Evolutionary conservation across 2,888 invertebrate genomes (phyloP).

Genomic region (Sepioteuthis lessoniana): DNA sequence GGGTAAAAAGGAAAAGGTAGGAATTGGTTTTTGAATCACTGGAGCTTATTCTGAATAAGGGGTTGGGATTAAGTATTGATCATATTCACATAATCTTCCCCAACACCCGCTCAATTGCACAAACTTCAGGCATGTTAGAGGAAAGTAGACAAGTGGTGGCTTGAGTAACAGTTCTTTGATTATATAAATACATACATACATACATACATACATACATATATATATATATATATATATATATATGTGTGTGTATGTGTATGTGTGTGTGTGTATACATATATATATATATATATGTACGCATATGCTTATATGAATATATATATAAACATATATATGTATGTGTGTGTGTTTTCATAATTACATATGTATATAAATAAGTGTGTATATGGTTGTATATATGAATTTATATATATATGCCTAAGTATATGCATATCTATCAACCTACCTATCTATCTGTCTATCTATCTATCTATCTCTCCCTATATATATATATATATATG

Average conservation of each 20-base stretch:
- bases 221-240: constrained; percentile 33
- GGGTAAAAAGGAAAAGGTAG: not conserved
- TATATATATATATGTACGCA: too few species aligned
- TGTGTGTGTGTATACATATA: too few species aligned
- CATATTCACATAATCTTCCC: not conserved
- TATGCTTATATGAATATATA: too few species aligned
- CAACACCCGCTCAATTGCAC: not conserved
- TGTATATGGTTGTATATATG: not conserved
- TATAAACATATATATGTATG: too few species aligned
- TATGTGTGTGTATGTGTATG: too few species aligned
- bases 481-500: too few species aligned
- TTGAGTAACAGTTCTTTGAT: not conserved
- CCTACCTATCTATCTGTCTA: too few species aligned
- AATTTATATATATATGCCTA: not conserved
- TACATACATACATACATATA: not conserved
- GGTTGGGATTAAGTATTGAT: not conserved
- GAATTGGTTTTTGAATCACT: not conserved
- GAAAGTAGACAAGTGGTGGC: not conserved
- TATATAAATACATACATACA: not conserved
- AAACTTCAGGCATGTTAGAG: not conserved
- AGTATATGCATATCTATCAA: too few species aligned
- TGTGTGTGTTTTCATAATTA: too few species aligned
- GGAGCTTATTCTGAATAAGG: not conserved
- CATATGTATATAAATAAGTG: not conserved
- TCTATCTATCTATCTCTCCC: too few species aligned